Percentiles rank a stretch among this genome's conserved stretches.
These are phyloP conservation scores for Acronicta psi DNA, from an alignment of 2,888 invertebrate genomes.

Conservation along the genomic window DNA sequence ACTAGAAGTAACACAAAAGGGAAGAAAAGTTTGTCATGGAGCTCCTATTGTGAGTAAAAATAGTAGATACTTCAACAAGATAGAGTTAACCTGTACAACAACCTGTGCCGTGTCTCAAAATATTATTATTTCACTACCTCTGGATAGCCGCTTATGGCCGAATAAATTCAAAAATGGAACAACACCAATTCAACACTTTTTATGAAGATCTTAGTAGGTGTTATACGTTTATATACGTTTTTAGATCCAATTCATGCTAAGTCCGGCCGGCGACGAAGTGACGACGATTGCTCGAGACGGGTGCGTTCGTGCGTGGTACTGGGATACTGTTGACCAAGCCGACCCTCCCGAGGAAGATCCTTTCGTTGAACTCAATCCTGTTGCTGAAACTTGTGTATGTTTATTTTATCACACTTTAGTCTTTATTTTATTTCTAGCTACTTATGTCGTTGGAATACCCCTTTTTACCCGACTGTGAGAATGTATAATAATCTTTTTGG, in stretches of 20 bases:
- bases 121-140: too few species aligned
- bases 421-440: neutral
- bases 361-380: slow-evolving; percentile 95
- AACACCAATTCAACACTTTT: too few species aligned
- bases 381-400: slow-evolving; percentile 92
- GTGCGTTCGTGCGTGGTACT: slow-evolving; percentile 95
- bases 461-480: too few species aligned
- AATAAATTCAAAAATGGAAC: too few species aligned
- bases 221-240: slow-evolving; percentile 50
- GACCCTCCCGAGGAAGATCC: slow-evolving; percentile 94
- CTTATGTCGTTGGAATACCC: too few species aligned
- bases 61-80: too few species aligned
- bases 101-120: too few species aligned
- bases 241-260: slow-evolving; percentile 85
- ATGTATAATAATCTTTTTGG: too few species aligned
- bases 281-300: slow-evolving; percentile 92
- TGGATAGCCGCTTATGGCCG: too few species aligned
- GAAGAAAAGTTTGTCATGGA: slow-evolving; percentile 92
- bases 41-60: slow-evolving; percentile 90
- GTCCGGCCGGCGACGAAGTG: slow-evolving; percentile 80
- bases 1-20: slow-evolving; percentile 93
- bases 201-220: too few species aligned
- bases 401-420: neutral
- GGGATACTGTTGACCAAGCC: slow-evolving; percentile 96
- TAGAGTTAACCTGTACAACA: too few species aligned